Base-by-base conservation (phyloP, 2,113 vertebrate genomes). In the Saiga tatarica region DNA sequence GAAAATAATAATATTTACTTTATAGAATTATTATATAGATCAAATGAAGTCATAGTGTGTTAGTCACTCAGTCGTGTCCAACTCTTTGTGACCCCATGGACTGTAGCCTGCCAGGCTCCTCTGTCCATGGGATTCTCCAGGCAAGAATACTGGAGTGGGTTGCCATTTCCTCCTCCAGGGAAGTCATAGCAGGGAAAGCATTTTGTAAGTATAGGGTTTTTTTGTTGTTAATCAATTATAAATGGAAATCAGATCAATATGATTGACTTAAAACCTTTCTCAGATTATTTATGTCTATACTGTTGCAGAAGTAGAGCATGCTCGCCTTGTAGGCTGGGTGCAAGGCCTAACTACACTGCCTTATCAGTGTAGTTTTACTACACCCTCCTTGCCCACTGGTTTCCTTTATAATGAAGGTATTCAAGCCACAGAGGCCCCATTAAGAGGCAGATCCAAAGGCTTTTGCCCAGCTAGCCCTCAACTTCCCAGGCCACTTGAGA, bases 221-320 rank as follows among this genome's bases (percentile, higher is more conserved):
- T 64, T 36, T 90, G 39, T 67, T 88, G 87, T 91, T 83, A 84
- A 83, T 60, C 45, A 86, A 42, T 64, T 55, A 64, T 62, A 91
- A 96, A 90, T 57, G 53, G 95, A 97, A 96, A 87, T 12, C 83
- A 87, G 86, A 79, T 85, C 39, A 36, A n/a, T 78, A 79, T 30
- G 71, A 74, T 2, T n/a, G 60, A 89, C 86, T 53, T 28, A 71
- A 47, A 84, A 67, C 30, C 95, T 64, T 8, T 7, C 91, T 59
- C 74, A 52, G 78, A 94, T 87, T 86, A 89, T 45, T 39, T 42
- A n/a, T 26, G 17, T 6, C 42, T 5, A 42, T 1, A 79, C 50
- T 55, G 23, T 1, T 60, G 52, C 60, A 79, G 62, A 94, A 50
- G 82, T 19, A 15, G 64, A 28, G 8, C 21, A 15, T 3, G 25